Conservation (phyloP, 2,113 vertebrate genomes). For the Glaucidium brasilianum region DNA sequence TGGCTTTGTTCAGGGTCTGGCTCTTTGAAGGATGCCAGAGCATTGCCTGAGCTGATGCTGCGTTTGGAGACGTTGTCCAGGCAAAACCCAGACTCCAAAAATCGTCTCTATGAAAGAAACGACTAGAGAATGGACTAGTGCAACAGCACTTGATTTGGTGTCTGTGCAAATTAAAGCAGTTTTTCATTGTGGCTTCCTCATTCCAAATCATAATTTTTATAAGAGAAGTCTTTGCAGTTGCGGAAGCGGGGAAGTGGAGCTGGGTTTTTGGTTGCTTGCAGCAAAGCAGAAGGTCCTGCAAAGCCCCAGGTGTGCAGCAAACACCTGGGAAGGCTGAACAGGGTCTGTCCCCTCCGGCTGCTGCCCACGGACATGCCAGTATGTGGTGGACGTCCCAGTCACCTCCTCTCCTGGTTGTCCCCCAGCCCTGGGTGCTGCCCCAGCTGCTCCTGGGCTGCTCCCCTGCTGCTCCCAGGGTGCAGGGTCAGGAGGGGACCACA, state of each 20-base stretch:
- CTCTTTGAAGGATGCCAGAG: not conserved
- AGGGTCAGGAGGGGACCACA: not conserved
- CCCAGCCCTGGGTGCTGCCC: not conserved
- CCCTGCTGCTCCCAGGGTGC: not conserved
- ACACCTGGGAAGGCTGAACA: not conserved
- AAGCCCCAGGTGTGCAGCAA: not conserved
- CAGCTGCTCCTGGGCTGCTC: not conserved
- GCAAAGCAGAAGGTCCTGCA: not conserved
- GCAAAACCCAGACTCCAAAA: not conserved
- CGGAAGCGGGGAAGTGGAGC: not conserved
- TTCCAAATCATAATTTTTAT: not conserved
- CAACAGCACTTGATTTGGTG: not conserved
- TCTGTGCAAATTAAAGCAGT: not conserved
- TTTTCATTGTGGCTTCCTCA: not conserved
- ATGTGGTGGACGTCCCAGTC: not conserved
- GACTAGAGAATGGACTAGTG: fast-evolving
- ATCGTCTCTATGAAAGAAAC: not conserved
- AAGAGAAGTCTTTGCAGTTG: not conserved
- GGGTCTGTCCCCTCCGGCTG: not conserved
- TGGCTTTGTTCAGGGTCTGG: not conserved
- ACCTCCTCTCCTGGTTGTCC: not conserved
- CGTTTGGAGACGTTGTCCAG: not conserved
- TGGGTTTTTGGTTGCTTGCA: not conserved
- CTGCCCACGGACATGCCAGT: not conserved
- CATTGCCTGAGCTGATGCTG: not conserved